phyloP scores from a whole-genome alignment of 2,113 vertebrate genomes.

The Rallus limicola region DNA sequence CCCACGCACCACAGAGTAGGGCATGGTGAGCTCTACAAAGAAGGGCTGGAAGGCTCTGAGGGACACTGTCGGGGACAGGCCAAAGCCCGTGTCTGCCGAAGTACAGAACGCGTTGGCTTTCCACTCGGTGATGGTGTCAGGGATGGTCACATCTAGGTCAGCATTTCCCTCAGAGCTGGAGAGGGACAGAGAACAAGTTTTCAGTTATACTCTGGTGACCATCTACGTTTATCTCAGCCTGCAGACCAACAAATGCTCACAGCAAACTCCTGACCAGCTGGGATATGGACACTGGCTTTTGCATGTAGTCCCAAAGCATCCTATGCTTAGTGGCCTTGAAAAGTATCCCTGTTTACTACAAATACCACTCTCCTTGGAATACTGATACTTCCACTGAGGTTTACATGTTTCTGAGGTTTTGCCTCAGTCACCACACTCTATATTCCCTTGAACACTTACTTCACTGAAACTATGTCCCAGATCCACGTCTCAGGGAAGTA shows the following conservation, averaged over 20 bases:
- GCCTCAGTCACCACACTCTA: background rate
- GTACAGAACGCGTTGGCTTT: slow-evolving; percentile 84
- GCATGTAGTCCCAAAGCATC: background rate
- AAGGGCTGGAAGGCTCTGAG: slow-evolving; percentile 87
- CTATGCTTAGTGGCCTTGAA: background rate
- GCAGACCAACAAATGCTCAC: background rate
- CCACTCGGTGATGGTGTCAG: slow-evolving; percentile 91
- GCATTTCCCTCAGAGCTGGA: slow-evolving; percentile 75
- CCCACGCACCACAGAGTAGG: slow-evolving; percentile 87
- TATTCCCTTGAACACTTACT: slow-evolving; percentile 70
- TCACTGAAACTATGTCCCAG: slow-evolving; percentile 82
- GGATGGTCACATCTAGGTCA: slow-evolving; percentile 74
- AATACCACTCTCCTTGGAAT: background rate
- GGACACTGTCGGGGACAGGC: slow-evolving; percentile 75
- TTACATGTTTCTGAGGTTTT: background rate
- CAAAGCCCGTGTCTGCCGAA: slow-evolving; percentile 78
- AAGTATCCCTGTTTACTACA: background rate
- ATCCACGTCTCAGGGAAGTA: slow-evolving; percentile 92
- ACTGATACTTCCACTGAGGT: background rate
- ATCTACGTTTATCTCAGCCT: background rate
- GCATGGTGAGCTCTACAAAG: slow-evolving; percentile 86
- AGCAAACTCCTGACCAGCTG: background rate
- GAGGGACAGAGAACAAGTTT: background rate
- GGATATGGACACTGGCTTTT: background rate
- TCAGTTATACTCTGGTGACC: background rate